Percentiles rank a stretch among this genome's conserved stretches.
Evolutionary conservation across 1,140 invertebrate species (phyloP).

Genomic region (Coboldia fuscipes): DNA sequence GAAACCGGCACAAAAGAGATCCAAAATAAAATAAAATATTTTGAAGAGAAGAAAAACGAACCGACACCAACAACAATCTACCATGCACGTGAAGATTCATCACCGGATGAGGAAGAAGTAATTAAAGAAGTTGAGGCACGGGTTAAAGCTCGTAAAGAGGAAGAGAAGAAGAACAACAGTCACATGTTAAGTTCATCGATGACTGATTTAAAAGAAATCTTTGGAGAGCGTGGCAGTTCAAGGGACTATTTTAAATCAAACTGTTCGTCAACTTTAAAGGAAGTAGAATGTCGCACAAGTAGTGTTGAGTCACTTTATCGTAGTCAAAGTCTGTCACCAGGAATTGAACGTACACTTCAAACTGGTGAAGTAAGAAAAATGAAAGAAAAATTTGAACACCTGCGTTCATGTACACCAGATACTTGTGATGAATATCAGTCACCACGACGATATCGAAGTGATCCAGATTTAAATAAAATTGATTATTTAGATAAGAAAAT

Average conservation of each 20-base stretch:
- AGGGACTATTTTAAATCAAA: slow-evolving; percentile 12
- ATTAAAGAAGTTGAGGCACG: slow-evolving; percentile 17
- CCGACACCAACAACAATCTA: slow-evolving; percentile 26
- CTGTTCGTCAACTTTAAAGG: slow-evolving; percentile 3
- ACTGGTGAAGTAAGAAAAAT: slow-evolving; percentile 53
- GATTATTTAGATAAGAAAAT: slow-evolving; percentile 24
- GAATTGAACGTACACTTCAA: slow-evolving; percentile 28
- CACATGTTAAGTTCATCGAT: slow-evolving; percentile 30
- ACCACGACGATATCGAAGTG: slow-evolving; percentile 42
- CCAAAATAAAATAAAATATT: slow-evolving; percentile 54
- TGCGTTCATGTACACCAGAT: slow-evolving; percentile 18
- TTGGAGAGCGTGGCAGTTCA: slow-evolving; percentile 37
- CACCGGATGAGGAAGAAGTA: slow-evolving; percentile 21
- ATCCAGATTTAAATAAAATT: slow-evolving; percentile 46
- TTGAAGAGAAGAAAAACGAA: slow-evolving; percentile 36
- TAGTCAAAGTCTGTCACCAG: slow-evolving; percentile 39
- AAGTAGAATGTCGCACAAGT: slow-evolving; percentile 19
- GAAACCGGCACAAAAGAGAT: slow-evolving; percentile 38
- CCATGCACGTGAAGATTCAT: slow-evolving; percentile 28
- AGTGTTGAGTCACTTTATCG: slow-evolving; percentile 39
- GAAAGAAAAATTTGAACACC: slow-evolving; percentile 47
- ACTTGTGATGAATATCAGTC: slow-evolving; percentile 22
- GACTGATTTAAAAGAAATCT: slow-evolving; percentile 55
- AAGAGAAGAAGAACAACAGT: slow-evolving; percentile 6
- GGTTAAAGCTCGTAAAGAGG: slow-evolving; percentile 12